These are phyloP conservation scores for Drosophila flavopinicola DNA, from an alignment of 2,888 invertebrate genomes.

Conservation along the genomic window DNA sequence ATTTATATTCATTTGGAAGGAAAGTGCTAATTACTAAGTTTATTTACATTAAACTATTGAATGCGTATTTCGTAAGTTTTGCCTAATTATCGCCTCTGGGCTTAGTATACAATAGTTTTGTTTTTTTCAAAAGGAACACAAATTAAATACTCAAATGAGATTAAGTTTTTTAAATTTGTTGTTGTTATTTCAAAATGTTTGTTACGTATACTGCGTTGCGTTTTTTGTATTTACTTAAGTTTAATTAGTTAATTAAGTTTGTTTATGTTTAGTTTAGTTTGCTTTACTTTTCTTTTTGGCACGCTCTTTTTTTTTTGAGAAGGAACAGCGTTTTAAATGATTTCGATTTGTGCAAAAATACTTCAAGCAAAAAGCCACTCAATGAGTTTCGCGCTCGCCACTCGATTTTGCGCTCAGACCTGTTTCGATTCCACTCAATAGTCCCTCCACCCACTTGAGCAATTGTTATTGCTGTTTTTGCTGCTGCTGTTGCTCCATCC, in stretches of 20 bases:
- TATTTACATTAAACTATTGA: constrained; percentile 58
- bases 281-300: constrained; percentile 41
- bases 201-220: constrained; percentile 82
- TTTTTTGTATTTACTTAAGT: constrained; percentile 64
- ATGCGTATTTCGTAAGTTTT: constrained; percentile 15
- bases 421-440: constrained; percentile 47
- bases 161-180: constrained; percentile 38
- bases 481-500: constrained; percentile 54
- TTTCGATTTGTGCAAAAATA: constrained; percentile 21
- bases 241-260: constrained; percentile 28
- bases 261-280: constrained; percentile 12
- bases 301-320: constrained; percentile 48
- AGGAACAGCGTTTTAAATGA: constrained; percentile 38
- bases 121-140: constrained; percentile 15
- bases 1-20: constrained; percentile 54
- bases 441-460: constrained; percentile 60
- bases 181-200: constrained; percentile 39
- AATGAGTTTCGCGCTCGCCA: constrained; percentile 30
- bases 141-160: constrained; percentile 46
- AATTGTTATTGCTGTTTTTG: constrained; percentile 47
- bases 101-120: constrained; percentile 36
- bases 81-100: constrained; percentile 29
- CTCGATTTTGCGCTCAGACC: constrained; percentile 46
- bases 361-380: constrained; percentile 34
- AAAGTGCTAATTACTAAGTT: constrained; percentile 56